phyloP scores from a whole-genome alignment of 2,113 vertebrate species.

The Zosterops borbonicus region DNA sequence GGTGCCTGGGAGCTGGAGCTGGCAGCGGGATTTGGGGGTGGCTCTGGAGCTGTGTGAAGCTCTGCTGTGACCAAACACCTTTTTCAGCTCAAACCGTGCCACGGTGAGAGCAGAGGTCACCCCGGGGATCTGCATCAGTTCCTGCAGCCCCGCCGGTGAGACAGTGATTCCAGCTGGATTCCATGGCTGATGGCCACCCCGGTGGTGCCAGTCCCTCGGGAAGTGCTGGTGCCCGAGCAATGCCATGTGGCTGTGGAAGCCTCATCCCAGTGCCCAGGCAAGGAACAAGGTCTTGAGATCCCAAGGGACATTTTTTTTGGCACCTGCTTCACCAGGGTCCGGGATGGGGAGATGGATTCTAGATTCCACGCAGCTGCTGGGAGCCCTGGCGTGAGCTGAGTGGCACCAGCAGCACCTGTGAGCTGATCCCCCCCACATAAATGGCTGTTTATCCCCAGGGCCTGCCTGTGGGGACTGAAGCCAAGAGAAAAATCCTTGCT shows the following conservation, averaged over 20 bases:
- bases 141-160: neutral
- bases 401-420: neutral
- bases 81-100: neutral
- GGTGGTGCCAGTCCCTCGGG: neutral
- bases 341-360: neutral
- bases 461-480: neutral
- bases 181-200: fast-evolving
- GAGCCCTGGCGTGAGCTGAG: neutral
- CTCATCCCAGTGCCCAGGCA: neutral
- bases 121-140: neutral
- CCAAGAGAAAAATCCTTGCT: neutral
- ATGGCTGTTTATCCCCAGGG: fast-evolving
- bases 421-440: neutral
- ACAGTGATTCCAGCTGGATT: neutral
- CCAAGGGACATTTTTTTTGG: too few relatives aligned
- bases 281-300: fast-evolving
- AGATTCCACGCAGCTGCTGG: neutral
- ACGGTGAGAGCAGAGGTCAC: neutral
- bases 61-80: neutral
- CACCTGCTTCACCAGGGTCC: too few relatives aligned
- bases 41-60: neutral
- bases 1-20: neutral
- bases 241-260: neutral
- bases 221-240: fast-evolving
- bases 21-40: neutral